Percentiles rank a stretch among this genome's conserved stretches.
Evolutionary conservation across 1,140 invertebrate genomes (phyloP).

Genomic region (Pollicipes pollicipes): DNA sequence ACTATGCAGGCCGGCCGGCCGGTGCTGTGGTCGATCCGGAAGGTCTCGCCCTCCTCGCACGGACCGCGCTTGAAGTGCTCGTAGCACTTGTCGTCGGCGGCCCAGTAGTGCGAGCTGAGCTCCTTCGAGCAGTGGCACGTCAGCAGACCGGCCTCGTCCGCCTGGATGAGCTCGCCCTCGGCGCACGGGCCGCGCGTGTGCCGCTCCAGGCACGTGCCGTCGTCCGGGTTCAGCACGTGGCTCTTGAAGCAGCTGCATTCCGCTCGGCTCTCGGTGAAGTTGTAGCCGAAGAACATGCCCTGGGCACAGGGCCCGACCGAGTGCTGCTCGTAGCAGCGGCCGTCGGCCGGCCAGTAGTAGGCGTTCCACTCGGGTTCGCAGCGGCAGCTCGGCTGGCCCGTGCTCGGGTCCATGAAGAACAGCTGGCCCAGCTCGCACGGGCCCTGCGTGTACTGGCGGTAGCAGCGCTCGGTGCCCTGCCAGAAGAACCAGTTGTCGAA

Average conservation of each 20-base stretch:
- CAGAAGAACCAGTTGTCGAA: slow-evolving; percentile 24
- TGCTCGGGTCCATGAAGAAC: slow-evolving; percentile 21
- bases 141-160: slow-evolving; percentile 13
- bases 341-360: slow-evolving; percentile 20
- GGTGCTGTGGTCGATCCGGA: slow-evolving; percentile 16
- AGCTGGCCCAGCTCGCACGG: slow-evolving; percentile 21
- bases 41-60: slow-evolving; percentile 19
- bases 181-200: slow-evolving; percentile 20
- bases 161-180: slow-evolving; percentile 20
- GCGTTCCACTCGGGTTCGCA: slow-evolving; percentile 21
- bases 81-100: slow-evolving; percentile 18
- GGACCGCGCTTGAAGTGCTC: slow-evolving; percentile 22
- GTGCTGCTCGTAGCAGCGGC: slow-evolving; percentile 22
- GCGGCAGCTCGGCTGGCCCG: slow-evolving; percentile 19
- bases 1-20: slow-evolving; percentile 18
- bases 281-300: slow-evolving; percentile 23
- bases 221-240: slow-evolving; percentile 20
- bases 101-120: slow-evolving; percentile 19
- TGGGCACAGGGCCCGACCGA: slow-evolving; percentile 21
- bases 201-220: slow-evolving; percentile 21
- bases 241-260: slow-evolving; percentile 23
- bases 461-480: slow-evolving; percentile 21
- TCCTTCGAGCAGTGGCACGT: slow-evolving; percentile 18
- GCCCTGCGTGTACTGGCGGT: slow-evolving; percentile 22
- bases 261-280: slow-evolving; percentile 19